Conservation (phyloP, 2,797 vertebrate species). For the Mus minutoides region DNA sequence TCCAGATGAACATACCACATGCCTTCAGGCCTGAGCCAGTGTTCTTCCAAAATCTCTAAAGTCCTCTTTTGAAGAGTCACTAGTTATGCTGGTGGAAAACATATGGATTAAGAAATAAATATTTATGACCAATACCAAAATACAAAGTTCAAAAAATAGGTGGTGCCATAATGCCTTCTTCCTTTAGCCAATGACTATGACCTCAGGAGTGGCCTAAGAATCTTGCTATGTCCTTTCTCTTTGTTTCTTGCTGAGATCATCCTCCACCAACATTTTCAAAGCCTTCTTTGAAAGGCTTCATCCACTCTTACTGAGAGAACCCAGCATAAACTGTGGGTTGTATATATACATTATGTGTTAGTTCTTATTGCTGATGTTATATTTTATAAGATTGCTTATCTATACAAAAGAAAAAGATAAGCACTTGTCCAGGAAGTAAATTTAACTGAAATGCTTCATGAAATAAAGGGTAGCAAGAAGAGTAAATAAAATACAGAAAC, state of each 20-base stretch:
- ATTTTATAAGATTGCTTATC: neutral
- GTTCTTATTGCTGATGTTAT: slow-evolving; percentile 33
- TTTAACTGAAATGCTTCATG: slow-evolving; percentile 38
- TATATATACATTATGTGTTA: neutral
- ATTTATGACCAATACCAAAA: neutral
- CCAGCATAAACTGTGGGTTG: neutral
- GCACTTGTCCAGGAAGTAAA: slow-evolving; percentile 2
- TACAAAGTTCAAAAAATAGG: neutral
- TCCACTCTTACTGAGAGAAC: neutral
- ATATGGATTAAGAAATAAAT: slow-evolving; percentile 50
- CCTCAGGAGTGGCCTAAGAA: neutral
- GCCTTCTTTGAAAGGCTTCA: neutral
- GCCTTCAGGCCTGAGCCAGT: neutral
- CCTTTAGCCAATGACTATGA: slow-evolving; percentile 5
- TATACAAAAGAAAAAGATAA: slow-evolving; percentile 30
- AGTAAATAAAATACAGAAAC: slow-evolving; percentile 44
- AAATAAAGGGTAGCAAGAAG: neutral
- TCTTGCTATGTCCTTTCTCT: slow-evolving; percentile 55
- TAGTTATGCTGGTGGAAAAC: neutral
- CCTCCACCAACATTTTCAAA: too few relatives aligned
- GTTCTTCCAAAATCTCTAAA: neutral
- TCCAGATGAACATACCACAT: neutral
- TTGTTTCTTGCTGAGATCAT: slow-evolving; percentile 20
- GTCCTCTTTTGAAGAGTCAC: slow-evolving; percentile 42
- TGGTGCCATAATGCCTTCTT: neutral